A percentile compares a stretch with the other conserved stretches of the same genome.
These are phyloP conservation scores for Puffinus mauretanicus DNA, from an alignment of 2,113 vertebrate genomes.

Conservation along the genomic window DNA sequence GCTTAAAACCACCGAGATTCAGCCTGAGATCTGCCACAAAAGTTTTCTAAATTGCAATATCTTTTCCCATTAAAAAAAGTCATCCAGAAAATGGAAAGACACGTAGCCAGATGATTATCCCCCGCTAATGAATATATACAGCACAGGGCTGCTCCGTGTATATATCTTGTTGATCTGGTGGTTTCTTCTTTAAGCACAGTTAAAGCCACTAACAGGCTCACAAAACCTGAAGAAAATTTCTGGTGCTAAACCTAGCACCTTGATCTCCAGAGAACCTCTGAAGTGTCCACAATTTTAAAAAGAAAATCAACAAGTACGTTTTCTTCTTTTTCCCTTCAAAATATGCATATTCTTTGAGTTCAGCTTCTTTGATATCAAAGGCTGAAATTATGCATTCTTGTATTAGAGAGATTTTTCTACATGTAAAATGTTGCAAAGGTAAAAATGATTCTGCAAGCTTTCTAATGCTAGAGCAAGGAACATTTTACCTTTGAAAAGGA, in stretches of 20 bases:
- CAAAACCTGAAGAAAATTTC: not conserved
- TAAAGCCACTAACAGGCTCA: not conserved
- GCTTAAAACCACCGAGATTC: not conserved
- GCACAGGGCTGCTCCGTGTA: not conserved
- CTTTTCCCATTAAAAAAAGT: not conserved
- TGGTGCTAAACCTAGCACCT: not conserved
- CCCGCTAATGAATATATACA: not conserved
- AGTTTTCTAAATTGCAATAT: not conserved
- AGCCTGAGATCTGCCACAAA: not conserved
- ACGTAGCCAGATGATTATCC: not conserved
- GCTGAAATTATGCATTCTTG: not conserved
- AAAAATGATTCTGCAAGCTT: not conserved
- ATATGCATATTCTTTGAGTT: not conserved
- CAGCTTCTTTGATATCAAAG: not conserved
- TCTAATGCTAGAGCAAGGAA: not conserved
- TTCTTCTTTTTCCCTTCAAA: not conserved
- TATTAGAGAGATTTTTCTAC: not conserved
- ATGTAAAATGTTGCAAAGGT: not conserved
- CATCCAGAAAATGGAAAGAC: not conserved
- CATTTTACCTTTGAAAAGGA: not conserved
- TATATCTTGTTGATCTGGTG: not conserved
- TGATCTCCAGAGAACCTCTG: not conserved
- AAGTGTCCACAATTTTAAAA: not conserved
- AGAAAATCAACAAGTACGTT: not conserved
- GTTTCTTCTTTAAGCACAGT: not conserved